Conservation (phyloP, 2,113 vertebrate genomes). For the Merops nubicus region DNA sequence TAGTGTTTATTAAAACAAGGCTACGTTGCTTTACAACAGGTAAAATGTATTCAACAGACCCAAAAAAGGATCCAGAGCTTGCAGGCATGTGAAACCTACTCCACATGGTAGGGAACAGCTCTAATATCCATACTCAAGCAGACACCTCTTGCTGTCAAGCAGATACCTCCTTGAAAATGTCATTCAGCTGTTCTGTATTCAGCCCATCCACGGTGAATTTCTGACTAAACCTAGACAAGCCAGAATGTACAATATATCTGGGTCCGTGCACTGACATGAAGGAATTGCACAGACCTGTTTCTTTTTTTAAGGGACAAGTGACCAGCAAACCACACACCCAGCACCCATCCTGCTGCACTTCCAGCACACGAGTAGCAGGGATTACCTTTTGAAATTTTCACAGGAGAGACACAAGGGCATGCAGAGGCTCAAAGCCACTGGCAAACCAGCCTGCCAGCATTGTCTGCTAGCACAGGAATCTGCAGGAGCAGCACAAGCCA, state of each 20-base stretch:
- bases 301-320: not conserved
- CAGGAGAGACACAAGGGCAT: not conserved
- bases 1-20: slow-evolving; percentile 17
- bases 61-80: not conserved
- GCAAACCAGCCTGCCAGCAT: not conserved
- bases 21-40: not conserved
- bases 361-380: not conserved
- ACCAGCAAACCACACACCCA: not conserved
- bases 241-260: not conserved
- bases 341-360: not conserved
- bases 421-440: not conserved
- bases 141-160: not conserved
- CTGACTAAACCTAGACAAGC: not conserved
- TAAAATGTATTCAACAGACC: not conserved
- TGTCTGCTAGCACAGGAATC: accelerated
- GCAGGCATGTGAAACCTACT: not conserved
- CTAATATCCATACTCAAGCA: not conserved
- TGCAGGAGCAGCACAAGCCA: not conserved
- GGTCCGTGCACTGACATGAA: not conserved
- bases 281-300: not conserved
- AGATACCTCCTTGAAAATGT: not conserved
- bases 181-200: not conserved
- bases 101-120: not conserved
- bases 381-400: not conserved
- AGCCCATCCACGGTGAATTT: not conserved